These are phyloP conservation scores for Cetonia aurata DNA, from an alignment of 2,888 invertebrate species.

Conservation along the genomic window DNA sequence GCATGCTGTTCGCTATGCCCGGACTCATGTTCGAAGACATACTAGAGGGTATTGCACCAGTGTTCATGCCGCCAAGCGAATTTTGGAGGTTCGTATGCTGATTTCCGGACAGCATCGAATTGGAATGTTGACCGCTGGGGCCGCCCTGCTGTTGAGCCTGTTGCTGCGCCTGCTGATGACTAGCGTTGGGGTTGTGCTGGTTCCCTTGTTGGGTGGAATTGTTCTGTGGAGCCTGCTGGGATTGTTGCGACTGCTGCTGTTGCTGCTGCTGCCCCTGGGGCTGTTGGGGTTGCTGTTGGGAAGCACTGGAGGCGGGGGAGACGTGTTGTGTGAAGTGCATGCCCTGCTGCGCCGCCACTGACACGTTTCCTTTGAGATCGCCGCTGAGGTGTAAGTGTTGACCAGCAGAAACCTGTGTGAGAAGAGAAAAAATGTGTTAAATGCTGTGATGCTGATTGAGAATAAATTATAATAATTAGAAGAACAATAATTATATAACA, in stretches of 20 bases:
- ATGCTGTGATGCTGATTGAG: background rate
- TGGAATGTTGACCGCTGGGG: constrained; percentile 35
- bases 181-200: constrained; percentile 9
- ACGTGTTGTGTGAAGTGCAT: constrained; percentile 77
- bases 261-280: constrained; percentile 46
- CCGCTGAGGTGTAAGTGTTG: constrained; percentile 86
- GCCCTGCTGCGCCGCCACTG: constrained; percentile 88
- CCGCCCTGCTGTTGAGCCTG: constrained; percentile 20
- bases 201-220: constrained; percentile 28
- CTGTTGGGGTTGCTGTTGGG: constrained; percentile 49
- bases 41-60: constrained; percentile 20
- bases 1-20: constrained; percentile 31
- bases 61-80: constrained; percentile 41
- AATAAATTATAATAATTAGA: too few species aligned
- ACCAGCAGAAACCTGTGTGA: constrained; percentile 84
- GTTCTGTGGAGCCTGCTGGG: constrained; percentile 28
- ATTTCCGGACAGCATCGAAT: constrained; percentile 43
- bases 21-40: constrained; percentile 37
- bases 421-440: background rate
- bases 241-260: constrained; percentile 26
- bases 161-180: constrained; percentile 26
- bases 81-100: constrained; percentile 51
- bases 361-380: constrained; percentile 79
- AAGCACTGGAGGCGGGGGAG: constrained; percentile 46
- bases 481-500: too few species aligned